A percentile compares a stretch with the other conserved stretches of the same genome.
phyloP scores from a whole-genome alignment of 2,113 vertebrate species.

The Pollimyrus isidori region DNA sequence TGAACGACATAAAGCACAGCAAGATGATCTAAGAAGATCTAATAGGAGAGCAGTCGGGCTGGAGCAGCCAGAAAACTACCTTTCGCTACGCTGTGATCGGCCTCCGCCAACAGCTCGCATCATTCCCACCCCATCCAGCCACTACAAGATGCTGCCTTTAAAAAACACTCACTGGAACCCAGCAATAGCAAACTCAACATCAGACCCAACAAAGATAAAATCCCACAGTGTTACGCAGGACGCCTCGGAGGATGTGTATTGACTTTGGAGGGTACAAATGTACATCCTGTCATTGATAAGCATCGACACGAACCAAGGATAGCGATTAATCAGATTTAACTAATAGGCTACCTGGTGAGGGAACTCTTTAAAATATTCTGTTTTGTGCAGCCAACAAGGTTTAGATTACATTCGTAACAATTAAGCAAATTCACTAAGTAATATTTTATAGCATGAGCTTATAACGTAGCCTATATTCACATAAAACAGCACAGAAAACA shows the following conservation, averaged over 20 bases:
- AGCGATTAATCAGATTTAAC: neutral
- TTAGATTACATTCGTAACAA: neutral
- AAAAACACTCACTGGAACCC: neutral
- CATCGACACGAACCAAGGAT: neutral
- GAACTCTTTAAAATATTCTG: neutral
- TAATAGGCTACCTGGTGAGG: neutral
- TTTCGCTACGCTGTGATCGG: neutral
- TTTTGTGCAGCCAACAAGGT: neutral
- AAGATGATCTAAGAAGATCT: neutral
- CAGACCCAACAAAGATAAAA: neutral
- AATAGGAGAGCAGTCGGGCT: neutral
- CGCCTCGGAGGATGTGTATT: neutral
- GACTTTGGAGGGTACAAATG: neutral
- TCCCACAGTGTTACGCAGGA: neutral
- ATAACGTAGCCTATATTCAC: no score
- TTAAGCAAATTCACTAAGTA: neutral
- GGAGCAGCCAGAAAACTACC: neutral
- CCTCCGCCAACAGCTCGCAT: neutral
- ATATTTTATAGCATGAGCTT: neutral
- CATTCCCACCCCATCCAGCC: neutral
- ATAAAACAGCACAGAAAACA: neutral
- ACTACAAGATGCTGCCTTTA: neutral
- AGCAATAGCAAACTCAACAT: neutral
- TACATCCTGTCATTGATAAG: neutral
- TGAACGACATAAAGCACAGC: neutral